Evolutionary conservation across 64 coral and sea anemone species (phyloP), one percentile per base, ranked within the genome.

Genomic region (Montipora capricornis): DNA sequence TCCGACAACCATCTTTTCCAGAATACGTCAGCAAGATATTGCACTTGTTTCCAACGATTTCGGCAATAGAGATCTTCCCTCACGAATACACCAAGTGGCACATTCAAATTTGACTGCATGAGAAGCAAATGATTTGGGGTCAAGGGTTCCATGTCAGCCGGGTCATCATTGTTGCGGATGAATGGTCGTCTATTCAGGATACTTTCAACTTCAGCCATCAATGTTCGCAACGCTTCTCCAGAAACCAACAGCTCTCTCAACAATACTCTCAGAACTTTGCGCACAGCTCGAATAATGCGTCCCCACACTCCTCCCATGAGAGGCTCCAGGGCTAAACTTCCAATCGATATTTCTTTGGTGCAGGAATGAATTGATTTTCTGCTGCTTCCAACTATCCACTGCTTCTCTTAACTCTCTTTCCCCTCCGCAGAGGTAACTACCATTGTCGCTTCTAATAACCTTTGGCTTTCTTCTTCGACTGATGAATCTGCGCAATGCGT

Each of bases 1-100:
- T 94, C 86, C 47, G 52, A 77, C n/a, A 89, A 24, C 92, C 92
- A 94, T 75, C 73, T 68, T 73, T 73, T 89, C 75, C 93, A 94
- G 76, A 94, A 93, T 69, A 71, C 44, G 17, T 82, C 60, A 64
- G 60, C 7, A 12, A 64, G 60, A 64, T 64, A 64, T 12, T 64
- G 15, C 9, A 19, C 60, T 58, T 87, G 87, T 24, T 20, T 88
- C 87, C 87, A 88, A 20, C 87, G 47, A 79, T 19, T 49, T 55
- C 44, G 8, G 17, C 87, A 48, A 17, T 75, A 76, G 29, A 52
- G 24, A 52, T 64, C 60, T 64, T 1, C 60, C 14, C 2, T 88
- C 87, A 51, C 75, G 4, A 8, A 75, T 8, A 75, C 44, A 17
- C 84, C 84, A 29, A 47, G 62, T 14, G 84, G 68, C 68, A 87